Base-by-base conservation (phyloP, 2,888 invertebrate species). In the Frankliniella fusca region DNA sequence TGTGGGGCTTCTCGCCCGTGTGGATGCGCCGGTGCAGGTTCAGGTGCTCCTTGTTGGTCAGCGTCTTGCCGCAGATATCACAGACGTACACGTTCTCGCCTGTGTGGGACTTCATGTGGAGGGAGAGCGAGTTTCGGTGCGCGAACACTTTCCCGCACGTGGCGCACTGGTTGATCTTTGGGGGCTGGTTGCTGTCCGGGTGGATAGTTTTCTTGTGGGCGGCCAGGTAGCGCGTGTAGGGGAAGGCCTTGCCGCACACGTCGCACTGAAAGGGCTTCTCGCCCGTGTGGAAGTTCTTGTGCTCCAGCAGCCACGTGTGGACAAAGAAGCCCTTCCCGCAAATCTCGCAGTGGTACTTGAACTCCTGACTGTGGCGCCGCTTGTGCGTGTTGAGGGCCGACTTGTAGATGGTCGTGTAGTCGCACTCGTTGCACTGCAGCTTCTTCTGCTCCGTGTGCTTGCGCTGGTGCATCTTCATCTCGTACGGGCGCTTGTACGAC, bases 41-140 rank as follows among this genome's bases (percentile, higher is more conserved):
- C 80, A 92, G 85, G 82, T 91, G 91, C 84, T 90, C 90, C 49
- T 87, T 88, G 82, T 88, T 90, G 0, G 89, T 88, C 23, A 92
- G 86, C 0, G 90, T 89, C 84, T 92, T 92, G 0, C 91, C 92
- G 84, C 92, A 92, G 8, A 90, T 87, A 82, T 92, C 91, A 83
- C 92, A 92, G 0, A 92, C 88, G 81, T 90, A 89, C 54, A 88
- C 88, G 80, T 88, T 88, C 80, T 87, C 88, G 28, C 90, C 88
- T 0, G 90, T 90, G 84, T 92, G 91, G 0, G 87, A 87, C 20
- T 87, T 85, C 82, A 87, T 85, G 83, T 89, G 89, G 70, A 87
- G 85, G 81, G 87, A 87, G 28, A 89, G 84, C 27, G 87, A 87
- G 20, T 87, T 87, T 49, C 87, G 87, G 80, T 87, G 85, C 1